A percentile compares a stretch with the other conserved stretches of the same genome.
These are phyloP conservation scores for Triplophysa bombifrons DNA, from an alignment of 2,797 vertebrate genomes.

Conservation along the genomic window DNA sequence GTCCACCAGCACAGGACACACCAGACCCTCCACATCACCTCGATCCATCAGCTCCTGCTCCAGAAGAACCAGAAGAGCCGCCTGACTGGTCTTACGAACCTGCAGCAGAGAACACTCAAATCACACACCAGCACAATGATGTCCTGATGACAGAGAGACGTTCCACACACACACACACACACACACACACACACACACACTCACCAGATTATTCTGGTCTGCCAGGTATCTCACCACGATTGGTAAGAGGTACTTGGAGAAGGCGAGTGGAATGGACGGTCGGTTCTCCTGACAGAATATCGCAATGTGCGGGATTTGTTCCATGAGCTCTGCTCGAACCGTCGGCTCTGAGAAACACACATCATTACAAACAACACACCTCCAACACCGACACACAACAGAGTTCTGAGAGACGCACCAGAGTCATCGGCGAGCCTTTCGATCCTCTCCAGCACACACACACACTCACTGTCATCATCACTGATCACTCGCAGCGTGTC, in stretches of 20 bases:
- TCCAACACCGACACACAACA: not conserved
- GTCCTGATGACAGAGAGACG: too few relatives aligned
- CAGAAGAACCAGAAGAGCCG: constrained; percentile 83
- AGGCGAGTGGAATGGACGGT: constrained; percentile 85
- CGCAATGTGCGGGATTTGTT: constrained; percentile 88
- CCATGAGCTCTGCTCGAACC: constrained; percentile 88
- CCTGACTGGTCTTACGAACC: constrained; percentile 90
- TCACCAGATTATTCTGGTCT: constrained; percentile 89
- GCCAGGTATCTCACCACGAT: constrained; percentile 86
- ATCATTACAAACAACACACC: not conserved
- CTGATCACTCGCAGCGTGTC: constrained; percentile 89
- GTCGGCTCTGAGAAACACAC: constrained; percentile 77
- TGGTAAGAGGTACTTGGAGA: constrained; percentile 86
- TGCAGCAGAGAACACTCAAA: constrained; percentile 47
- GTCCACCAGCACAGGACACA: constrained; percentile 87
- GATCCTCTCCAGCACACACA: constrained; percentile 87
- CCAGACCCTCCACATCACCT: constrained; percentile 83
- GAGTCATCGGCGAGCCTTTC: constrained; percentile 87
- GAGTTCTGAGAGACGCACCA: constrained; percentile 68
- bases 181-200: constrained; percentile 8
- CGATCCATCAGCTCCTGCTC: constrained; percentile 88
- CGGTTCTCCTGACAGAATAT: constrained; percentile 90
- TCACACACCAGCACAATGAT: not conserved
- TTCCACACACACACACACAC: too few relatives aligned
- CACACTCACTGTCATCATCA: constrained; percentile 87